Percentiles rank a stretch among this genome's conserved stretches.
Conservation (phyloP, 2,888 invertebrate genomes). For the Cheilosia grossa region DNA sequence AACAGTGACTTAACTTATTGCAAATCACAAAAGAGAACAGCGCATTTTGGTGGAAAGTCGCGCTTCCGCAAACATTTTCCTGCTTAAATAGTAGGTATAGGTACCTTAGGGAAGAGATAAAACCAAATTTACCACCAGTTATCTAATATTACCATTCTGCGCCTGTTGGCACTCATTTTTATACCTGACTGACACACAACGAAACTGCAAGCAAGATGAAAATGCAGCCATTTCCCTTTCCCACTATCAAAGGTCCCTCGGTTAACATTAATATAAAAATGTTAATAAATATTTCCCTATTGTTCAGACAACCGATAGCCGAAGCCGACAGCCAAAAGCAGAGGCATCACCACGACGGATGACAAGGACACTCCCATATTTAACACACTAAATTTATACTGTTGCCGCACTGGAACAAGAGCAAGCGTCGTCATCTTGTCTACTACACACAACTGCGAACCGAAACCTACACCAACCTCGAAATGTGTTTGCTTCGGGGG, state of each 20-base stretch:
- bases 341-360: conserved; percentile 71
- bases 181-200: conserved; percentile 27
- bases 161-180: conserved; percentile 11
- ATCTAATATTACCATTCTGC: neutral
- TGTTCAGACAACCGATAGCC: conserved; percentile 51
- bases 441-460: conserved; percentile 37
- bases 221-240: conserved; percentile 57
- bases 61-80: neutral
- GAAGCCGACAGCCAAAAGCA: conserved; percentile 18
- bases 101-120: neutral
- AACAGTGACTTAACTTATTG: no score
- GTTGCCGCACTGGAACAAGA: conserved; percentile 73
- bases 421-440: conserved; percentile 53
- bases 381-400: conserved; percentile 79
- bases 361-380: conserved; percentile 83
- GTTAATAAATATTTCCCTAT: conserved; percentile 70
- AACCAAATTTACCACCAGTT: neutral
- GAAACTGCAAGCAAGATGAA: conserved; percentile 26
- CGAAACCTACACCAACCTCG: conserved; percentile 64
- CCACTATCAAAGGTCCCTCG: conserved; percentile 44
- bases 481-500: conserved; percentile 45
- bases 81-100: neutral
- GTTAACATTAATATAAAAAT: conserved; percentile 65
- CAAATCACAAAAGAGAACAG: no score
- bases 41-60: no score